These are phyloP conservation scores for Drosophila pandora DNA, from an alignment of 1,140 invertebrate species.

Conservation along the genomic window DNA sequence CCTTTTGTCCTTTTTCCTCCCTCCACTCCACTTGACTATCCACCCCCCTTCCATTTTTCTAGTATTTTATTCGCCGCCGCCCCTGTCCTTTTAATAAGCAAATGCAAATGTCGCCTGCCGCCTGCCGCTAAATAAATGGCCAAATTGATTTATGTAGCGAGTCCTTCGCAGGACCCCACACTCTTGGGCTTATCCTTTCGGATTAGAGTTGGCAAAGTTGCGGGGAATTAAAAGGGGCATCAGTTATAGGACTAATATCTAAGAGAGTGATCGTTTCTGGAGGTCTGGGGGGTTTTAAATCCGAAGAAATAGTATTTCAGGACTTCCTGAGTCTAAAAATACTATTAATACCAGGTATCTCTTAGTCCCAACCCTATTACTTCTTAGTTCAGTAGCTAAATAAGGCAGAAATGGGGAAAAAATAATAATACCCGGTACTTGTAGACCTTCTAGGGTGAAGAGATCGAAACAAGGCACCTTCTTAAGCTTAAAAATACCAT, in stretches of 20 bases:
- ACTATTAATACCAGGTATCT: too few relatives aligned
- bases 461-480: too few relatives aligned
- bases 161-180: slow-evolving; percentile 10
- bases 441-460: too few relatives aligned
- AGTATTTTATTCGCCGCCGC: too few relatives aligned
- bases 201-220: neutral
- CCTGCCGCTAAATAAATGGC: slow-evolving; percentile 56
- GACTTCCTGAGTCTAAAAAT: too few relatives aligned
- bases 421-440: too few relatives aligned
- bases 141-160: slow-evolving; percentile 69
- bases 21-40: neutral
- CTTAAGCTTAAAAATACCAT: too few relatives aligned
- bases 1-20: neutral
- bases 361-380: too few relatives aligned
- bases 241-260: slow-evolving; percentile 13
- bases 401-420: too few relatives aligned
- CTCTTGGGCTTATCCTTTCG: neutral
- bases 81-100: slow-evolving; percentile 58
- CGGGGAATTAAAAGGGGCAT: neutral
- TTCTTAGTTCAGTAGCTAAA: too few relatives aligned
- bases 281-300: too few relatives aligned
- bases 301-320: too few relatives aligned
- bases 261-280: slow-evolving; percentile 20
- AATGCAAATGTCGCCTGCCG: slow-evolving; percentile 54
- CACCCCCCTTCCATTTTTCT: neutral